phyloP scores from a whole-genome alignment of 1,140 invertebrate genomes.

The Drosophila lowei region DNA sequence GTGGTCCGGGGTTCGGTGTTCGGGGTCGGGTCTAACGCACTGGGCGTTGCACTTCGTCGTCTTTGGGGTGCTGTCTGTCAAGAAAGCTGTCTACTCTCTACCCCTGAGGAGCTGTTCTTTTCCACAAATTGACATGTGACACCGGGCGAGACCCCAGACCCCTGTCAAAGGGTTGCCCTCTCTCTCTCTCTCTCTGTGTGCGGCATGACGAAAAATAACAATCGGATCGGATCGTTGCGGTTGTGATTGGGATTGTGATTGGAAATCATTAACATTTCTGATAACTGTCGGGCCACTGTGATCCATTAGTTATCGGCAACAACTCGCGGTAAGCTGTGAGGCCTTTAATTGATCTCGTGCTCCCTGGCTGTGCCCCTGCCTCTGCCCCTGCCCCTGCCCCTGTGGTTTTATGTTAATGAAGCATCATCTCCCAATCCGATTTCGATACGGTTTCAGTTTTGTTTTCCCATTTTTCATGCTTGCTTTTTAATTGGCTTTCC shows the following conservation, averaged over 20 bases:
- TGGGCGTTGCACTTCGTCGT: slow-evolving; percentile 64
- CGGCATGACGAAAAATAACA: slow-evolving; percentile 67
- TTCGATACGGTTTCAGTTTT: slow-evolving; percentile 44
- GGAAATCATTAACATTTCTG: slow-evolving; percentile 61
- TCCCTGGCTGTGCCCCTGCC: slow-evolving; percentile 5
- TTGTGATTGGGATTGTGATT: slow-evolving; percentile 43
- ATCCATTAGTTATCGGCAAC: slow-evolving; percentile 35
- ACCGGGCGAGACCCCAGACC: slow-evolving; percentile 49
- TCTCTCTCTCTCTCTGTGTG: background rate
- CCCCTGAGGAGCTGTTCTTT: slow-evolving; percentile 26
- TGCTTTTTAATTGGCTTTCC: slow-evolving; percentile 37
- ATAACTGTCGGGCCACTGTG: slow-evolving; percentile 45
- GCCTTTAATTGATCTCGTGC: slow-evolving; percentile 50
- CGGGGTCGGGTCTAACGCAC: slow-evolving; percentile 68
- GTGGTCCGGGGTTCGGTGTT: too few relatives aligned
- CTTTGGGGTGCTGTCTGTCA: slow-evolving; percentile 36
- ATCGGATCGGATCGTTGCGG: slow-evolving; percentile 36
- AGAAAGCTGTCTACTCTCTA: slow-evolving; percentile 46
- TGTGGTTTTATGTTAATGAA: slow-evolving; percentile 60
- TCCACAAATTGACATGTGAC: slow-evolving; percentile 79
- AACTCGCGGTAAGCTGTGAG: slow-evolving; percentile 37
- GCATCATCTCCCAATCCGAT: slow-evolving; percentile 40
- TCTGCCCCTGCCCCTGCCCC: background rate
- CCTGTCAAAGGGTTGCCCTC: slow-evolving; percentile 52
- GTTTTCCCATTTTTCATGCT: slow-evolving; percentile 42